Conservation (phyloP, 2,888 invertebrate genomes). For the Vanessa cardui region DNA sequence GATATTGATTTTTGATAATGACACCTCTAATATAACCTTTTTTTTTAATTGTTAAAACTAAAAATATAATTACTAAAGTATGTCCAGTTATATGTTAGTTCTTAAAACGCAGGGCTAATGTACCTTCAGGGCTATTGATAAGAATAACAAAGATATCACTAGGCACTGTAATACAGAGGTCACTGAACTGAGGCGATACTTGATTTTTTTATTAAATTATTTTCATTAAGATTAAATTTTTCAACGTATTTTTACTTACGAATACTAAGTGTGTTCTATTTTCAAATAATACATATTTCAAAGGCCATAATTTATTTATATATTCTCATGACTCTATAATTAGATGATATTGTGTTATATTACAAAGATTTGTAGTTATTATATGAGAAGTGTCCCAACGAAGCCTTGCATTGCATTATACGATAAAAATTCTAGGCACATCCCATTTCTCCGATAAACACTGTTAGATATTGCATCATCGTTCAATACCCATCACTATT, state of each 20-base stretch:
- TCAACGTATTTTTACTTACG: neutral
- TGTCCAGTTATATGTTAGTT: constrained; percentile 46
- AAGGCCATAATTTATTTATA: too few relatives aligned
- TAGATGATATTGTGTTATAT: neutral
- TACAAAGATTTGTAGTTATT: neutral
- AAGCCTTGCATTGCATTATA: constrained; percentile 34
- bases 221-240: neutral
- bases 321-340: neutral
- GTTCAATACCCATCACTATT: constrained; percentile 22
- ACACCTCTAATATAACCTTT: neutral
- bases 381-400: neutral
- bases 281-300: too few relatives aligned
- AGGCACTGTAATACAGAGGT: constrained; percentile 33
- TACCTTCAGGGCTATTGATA: constrained; percentile 70
- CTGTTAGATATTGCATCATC: constrained; percentile 74
- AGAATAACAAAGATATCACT: constrained; percentile 51
- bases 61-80: constrained; percentile 31
- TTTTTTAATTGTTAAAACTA: neutral
- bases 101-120: constrained; percentile 66
- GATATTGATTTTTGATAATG: neutral
- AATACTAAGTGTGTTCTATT: too few relatives aligned
- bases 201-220: constrained; percentile 21
- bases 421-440: constrained; percentile 65
- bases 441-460: constrained; percentile 71
- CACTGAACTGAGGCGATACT: constrained; percentile 29